Evolutionary conservation across 2,888 invertebrate genomes (phyloP).

Genomic region (Pollenia amentaria): DNA sequence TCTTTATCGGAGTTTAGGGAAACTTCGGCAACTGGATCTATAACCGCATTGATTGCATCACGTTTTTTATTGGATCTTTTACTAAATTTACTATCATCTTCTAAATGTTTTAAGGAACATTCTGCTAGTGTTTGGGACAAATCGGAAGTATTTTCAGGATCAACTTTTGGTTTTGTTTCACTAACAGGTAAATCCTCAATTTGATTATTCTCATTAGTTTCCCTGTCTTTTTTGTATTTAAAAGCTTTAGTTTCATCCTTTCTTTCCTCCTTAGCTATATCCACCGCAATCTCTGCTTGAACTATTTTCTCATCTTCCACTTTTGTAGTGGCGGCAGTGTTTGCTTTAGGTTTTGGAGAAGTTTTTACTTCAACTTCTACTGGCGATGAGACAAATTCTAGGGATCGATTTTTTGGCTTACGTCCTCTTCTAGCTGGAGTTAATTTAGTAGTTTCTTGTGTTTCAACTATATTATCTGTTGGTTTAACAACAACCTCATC

Average conservation of each 20-base stretch:
- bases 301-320: neutral
- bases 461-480: conserved; percentile 13
- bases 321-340: neutral
- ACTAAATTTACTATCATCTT: conserved; percentile 15
- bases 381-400: neutral
- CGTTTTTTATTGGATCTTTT: conserved; percentile 30
- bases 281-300: neutral
- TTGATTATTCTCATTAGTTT: neutral
- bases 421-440: conserved; percentile 47
- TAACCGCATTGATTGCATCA: neutral
- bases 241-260: neutral
- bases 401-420: conserved; percentile 57
- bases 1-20: conserved; percentile 4
- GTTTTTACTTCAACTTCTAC: neutral
- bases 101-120: neutral
- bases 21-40: neutral
- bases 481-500: neutral
- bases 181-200: neutral
- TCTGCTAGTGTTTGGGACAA: neutral
- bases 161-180: neutral
- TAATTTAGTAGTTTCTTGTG: conserved; percentile 12
- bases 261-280: neutral
- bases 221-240: neutral
- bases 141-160: neutral
- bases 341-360: neutral